Evolutionary conservation across 2,888 invertebrate species (phyloP).

Genomic region (Reticulitermes lucifugus): DNA sequence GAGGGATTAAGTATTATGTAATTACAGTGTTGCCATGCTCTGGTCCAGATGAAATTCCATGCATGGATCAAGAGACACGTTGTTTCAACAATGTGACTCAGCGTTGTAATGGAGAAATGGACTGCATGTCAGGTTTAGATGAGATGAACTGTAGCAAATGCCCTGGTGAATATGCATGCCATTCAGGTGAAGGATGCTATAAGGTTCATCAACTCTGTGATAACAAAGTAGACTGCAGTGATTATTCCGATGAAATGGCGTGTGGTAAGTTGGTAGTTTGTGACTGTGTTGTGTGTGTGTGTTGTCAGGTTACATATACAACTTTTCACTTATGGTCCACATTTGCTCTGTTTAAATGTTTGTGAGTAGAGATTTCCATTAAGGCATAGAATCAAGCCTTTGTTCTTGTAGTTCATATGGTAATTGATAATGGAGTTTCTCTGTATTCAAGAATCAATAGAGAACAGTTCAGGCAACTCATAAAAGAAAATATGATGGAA

Average conservation of each 20-base stretch:
- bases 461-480: too few species aligned
- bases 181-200: conserved; percentile 56
- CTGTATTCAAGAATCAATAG: too few species aligned
- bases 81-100: conserved; percentile 57
- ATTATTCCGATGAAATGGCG: conserved; percentile 59
- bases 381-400: too few species aligned
- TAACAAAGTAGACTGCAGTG: conserved; percentile 61
- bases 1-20: too few species aligned
- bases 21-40: conserved; percentile 9
- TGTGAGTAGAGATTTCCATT: too few species aligned
- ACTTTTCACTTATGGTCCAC: too few species aligned
- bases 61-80: conserved; percentile 47
- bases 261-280: conserved; percentile 54
- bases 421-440: too few species aligned
- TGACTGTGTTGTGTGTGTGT: too few species aligned
- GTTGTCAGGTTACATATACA: too few species aligned
- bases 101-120: conserved; percentile 61
- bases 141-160: conserved; percentile 61
- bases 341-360: too few species aligned
- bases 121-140: conserved; percentile 63
- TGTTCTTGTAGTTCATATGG: too few species aligned
- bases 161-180: conserved; percentile 41
- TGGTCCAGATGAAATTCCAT: conserved; percentile 45
- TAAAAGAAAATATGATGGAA: too few species aligned
- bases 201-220: conserved; percentile 61